Base-by-base conservation (phyloP, 2,113 vertebrate species). In the Anseranas semipalmata region DNA sequence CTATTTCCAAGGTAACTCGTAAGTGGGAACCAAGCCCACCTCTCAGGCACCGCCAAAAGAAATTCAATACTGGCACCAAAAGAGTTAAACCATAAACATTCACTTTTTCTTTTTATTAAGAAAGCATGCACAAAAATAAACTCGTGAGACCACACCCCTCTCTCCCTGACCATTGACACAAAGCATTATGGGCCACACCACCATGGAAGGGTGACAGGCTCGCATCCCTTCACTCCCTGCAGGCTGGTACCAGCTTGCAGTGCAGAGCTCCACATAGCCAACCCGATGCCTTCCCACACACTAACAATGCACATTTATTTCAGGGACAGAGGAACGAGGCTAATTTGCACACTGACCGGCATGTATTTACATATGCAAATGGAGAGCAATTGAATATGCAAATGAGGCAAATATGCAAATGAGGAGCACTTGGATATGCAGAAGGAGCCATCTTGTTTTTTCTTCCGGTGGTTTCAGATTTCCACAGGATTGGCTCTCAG, bases 91-190 rank as follows among this genome's bases (percentile, higher is more conserved):
- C 97, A 95, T 93, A 97, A 98, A 98, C 97, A 92, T 98, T 98
- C 95, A 96, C 97, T 97, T 96, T 97, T 96, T 89, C 86, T 94
- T 98, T 98, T 98, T 98, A 98, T 98, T 98, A 98, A 98, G 98
- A 98, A 98, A 98, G 98, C 98, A 98, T 98, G 98, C 98, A 98
- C 98, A 98, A 98, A 98, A 98, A 97, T 97, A 98, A 97, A 98
- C 96, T 97, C 72, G 97, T 98, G 98, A 98, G 96, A 96, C 97
- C 97, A 93, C 70, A 97, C 79, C 94, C 95, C 95, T 93, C 93
- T 94, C 85, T 92, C 92, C 94, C 95, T 91, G 97, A 94, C 96
- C 96, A 92, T 86, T 84, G 87, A 95, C 84, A 95, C 80, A 33
- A 96, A 97, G 95, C 97, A 90, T 6, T 21, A 82, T 87, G 89